Evolutionary conservation across 2,888 invertebrate genomes (phyloP).

Genomic region (Eupeodes luniger): DNA sequence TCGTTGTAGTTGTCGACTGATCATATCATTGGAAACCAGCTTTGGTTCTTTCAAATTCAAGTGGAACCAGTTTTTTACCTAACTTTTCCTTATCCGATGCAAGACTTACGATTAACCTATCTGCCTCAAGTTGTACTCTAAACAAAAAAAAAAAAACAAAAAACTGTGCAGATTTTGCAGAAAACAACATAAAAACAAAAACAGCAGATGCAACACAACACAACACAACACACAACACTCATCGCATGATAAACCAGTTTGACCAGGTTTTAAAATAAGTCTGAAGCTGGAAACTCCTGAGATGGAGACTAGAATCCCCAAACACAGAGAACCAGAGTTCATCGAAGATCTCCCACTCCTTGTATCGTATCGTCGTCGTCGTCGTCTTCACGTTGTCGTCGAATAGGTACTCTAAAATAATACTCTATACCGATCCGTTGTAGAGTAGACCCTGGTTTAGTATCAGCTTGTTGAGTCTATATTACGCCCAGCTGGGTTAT

Average conservation of each 20-base stretch:
- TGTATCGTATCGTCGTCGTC: neutral
- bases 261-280: slow-evolving; percentile 64
- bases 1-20: neutral
- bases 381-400: too few species aligned
- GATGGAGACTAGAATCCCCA: slow-evolving; percentile 56
- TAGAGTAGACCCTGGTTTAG: neutral
- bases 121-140: slow-evolving; percentile 37
- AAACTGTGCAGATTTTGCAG: slow-evolving; percentile 57
- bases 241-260: slow-evolving; percentile 61
- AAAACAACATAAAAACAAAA: slow-evolving; percentile 44
- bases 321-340: slow-evolving; percentile 40
- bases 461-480: neutral
- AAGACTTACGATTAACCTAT: slow-evolving; percentile 72
- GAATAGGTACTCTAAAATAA: neutral
- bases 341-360: slow-evolving; percentile 65
- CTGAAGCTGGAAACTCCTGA: slow-evolving; percentile 33
- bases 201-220: slow-evolving; percentile 66
- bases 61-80: slow-evolving; percentile 70
- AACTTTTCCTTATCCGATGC: slow-evolving; percentile 75
- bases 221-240: slow-evolving; percentile 46
- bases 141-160: neutral
- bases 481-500: slow-evolving; percentile 39
- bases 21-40: slow-evolving; percentile 47
- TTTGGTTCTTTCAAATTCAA: slow-evolving; percentile 62
- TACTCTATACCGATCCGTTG: slow-evolving; percentile 3